Evolutionary conservation across 2,113 vertebrate genomes (phyloP).

Genomic region (Aythya baeri): DNA sequence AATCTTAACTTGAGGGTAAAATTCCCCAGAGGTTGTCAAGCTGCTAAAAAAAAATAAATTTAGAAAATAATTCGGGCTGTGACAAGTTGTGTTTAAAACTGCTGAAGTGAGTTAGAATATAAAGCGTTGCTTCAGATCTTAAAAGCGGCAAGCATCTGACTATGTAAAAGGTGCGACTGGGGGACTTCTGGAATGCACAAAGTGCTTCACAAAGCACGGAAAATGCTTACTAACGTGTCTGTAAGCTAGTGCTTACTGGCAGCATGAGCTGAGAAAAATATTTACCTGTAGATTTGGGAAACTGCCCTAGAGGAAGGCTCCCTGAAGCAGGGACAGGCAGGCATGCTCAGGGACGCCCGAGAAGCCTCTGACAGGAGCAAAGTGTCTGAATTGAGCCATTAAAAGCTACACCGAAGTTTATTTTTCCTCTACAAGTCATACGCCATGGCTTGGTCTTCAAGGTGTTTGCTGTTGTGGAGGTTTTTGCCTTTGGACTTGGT

Average conservation of each 20-base stretch:
- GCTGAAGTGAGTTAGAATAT: slow-evolving; percentile 10
- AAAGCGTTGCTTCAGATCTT: not conserved
- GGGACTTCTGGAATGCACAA: not conserved
- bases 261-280: not conserved
- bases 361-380: not conserved
- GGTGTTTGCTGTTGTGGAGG: not conserved
- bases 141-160: slow-evolving; percentile 6
- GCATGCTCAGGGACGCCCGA: not conserved
- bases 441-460: not conserved
- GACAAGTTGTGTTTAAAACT: slow-evolving; percentile 20
- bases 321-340: not conserved
- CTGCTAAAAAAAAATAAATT: not conserved
- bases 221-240: not conserved
- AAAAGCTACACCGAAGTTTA: not conserved
- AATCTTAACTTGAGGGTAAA: not conserved
- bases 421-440: not conserved
- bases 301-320: not conserved
- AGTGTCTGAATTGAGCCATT: not conserved
- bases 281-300: not conserved
- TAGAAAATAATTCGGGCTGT: slow-evolving; percentile 35
- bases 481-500: not conserved
- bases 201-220: not conserved
- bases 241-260: not conserved
- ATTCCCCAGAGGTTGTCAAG: not conserved
- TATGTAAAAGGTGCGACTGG: not conserved